Evolutionary conservation across 2,888 invertebrate species (phyloP), one percentile per base, ranked within the genome.

Genomic region (Parasteatoda lunata): DNA sequence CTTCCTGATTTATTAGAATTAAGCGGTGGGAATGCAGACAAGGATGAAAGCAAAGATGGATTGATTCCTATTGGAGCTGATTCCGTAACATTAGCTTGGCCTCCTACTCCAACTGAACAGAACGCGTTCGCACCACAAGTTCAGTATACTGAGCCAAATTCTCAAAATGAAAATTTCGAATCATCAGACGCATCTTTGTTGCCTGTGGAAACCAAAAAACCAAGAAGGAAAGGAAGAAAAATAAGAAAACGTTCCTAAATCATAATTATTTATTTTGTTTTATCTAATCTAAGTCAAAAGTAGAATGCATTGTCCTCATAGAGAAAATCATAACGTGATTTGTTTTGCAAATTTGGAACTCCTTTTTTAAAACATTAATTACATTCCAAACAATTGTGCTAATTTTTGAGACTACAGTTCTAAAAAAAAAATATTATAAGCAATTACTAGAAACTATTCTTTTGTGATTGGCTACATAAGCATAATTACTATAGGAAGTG

Each of bases 21-120:
- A 59, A 59, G n/a, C 8, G 30, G 30, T 30, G 30, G 30, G 30
- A 30, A 30, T 30, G 30, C 30, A 30, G 30, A 30, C 30, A 30
- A 30, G 30, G 30, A 30, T 30, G 30, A 30, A 30, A 30, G 0
- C 30, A 30, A 30, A 30, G 30, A 30, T 30, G 30, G 30, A 30
- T 30, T 30, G 30, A 30, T 30, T 30, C 66, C 80, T n/a, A 15
- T 30, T 0, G 7, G 52, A 5, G 65, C 80, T 7, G 72, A 80
- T 52, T 65, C 80, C 66, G 51, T 80, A 13, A 80, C 72, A 45
- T 47, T 80, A 15, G 73, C n/a, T 47, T 13, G 64, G 66, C 80
- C 71, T 13, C 64, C 71, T 6, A 64, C 11, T 15, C 49, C 76
- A 5, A 9, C 30, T 5, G 59, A 59, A 13, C 52, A 48, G 7